phyloP scores from a whole-genome alignment of 2,113 vertebrate species.

The Alectura lathami region DNA sequence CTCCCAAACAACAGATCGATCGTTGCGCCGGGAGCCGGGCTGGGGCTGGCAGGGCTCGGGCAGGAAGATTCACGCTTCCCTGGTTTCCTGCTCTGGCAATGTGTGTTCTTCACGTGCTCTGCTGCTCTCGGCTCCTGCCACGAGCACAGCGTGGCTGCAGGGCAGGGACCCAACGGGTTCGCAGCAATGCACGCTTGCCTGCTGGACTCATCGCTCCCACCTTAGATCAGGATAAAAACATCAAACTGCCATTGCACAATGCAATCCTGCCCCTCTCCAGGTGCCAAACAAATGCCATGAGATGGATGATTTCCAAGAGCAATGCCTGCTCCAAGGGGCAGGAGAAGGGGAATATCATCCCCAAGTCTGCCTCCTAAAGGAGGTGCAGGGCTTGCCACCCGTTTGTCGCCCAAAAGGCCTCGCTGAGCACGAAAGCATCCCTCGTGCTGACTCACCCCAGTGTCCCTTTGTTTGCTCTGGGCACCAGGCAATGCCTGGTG shows the following conservation, averaged over 20 bases:
- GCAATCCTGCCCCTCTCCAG: not conserved
- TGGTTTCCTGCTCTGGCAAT: not conserved
- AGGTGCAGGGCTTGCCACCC: not conserved
- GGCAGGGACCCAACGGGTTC: not conserved
- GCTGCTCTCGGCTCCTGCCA: not conserved
- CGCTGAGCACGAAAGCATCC: not conserved
- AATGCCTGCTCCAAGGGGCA: not conserved
- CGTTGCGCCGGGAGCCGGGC: not conserved
- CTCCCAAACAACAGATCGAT: constrained; percentile 25
- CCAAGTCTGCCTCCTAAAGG: not conserved
- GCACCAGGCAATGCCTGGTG: not conserved
- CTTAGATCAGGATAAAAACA: not conserved
- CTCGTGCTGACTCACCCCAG: constrained; percentile 58
- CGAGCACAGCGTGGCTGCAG: accelerated
- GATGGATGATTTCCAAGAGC: accelerated
- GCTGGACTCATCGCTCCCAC: not conserved
- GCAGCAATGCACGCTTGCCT: accelerated
- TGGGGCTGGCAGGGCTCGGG: not conserved
- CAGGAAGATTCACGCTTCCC: not conserved
- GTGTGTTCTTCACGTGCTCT: not conserved
- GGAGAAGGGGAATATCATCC: not conserved
- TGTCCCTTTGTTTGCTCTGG: constrained; percentile 25
- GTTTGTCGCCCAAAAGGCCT: not conserved
- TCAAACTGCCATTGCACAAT: not conserved
- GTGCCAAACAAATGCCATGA: accelerated